These are phyloP conservation scores for Campopleginae sp. DNA, from an alignment of 2,888 invertebrate genomes.

Conservation along the genomic window DNA sequence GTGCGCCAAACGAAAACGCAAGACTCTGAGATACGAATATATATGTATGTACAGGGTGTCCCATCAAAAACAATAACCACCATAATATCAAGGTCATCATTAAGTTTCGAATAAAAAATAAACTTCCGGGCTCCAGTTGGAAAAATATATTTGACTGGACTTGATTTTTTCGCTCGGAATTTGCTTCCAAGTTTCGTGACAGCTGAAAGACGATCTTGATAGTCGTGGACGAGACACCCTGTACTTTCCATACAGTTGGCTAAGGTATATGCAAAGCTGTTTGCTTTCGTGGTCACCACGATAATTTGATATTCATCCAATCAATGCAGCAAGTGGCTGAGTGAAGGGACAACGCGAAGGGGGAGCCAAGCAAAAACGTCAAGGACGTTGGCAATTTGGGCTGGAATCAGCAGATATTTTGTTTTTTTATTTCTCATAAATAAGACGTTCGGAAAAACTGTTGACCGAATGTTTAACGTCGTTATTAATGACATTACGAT, in stretches of 20 bases:
- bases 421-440: slow-evolving; percentile 29
- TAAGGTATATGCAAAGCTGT: slow-evolving; percentile 72
- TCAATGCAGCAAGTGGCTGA: slow-evolving; percentile 74
- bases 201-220: background rate
- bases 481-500: background rate
- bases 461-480: background rate
- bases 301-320: slow-evolving; percentile 83
- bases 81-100: background rate
- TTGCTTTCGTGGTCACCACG: slow-evolving; percentile 80
- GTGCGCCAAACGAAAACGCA: slow-evolving; percentile 67
- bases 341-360: slow-evolving; percentile 38
- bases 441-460: background rate
- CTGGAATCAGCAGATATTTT: slow-evolving; percentile 35
- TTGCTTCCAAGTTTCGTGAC: background rate
- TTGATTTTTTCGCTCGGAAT: background rate
- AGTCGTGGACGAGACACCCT: background rate
- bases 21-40: slow-evolving; percentile 27
- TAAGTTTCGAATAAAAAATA: background rate
- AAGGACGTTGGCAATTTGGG: slow-evolving; percentile 39
- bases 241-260: background rate
- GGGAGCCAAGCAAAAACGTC: slow-evolving; percentile 13
- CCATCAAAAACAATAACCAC: background rate
- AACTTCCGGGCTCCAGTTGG: too few relatives aligned
- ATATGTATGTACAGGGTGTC: slow-evolving; percentile 30
- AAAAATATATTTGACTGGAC: background rate